phyloP scores from a whole-genome alignment of 1,140 invertebrate genomes.

The Orussus abietinus region DNA sequence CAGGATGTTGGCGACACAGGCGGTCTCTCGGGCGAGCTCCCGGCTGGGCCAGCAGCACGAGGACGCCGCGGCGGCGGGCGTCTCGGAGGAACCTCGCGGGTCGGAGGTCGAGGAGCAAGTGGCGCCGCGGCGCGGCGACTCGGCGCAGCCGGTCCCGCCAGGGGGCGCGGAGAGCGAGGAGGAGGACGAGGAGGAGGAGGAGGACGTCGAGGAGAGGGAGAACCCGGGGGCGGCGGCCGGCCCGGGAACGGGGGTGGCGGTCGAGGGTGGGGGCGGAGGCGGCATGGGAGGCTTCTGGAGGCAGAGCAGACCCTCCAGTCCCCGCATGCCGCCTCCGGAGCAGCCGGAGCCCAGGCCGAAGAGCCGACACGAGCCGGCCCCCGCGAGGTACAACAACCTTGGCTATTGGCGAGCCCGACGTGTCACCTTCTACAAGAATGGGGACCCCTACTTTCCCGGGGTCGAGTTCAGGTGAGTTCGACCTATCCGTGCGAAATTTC shows the following conservation, averaged over 20 bases:
- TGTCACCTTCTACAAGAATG: slow-evolving; percentile 90
- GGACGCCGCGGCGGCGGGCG: slow-evolving; percentile 21
- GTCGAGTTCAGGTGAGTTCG: slow-evolving; percentile 74
- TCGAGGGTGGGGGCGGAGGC: slow-evolving; percentile 44
- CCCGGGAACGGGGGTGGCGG: slow-evolving; percentile 39
- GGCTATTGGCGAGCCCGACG: slow-evolving; percentile 82
- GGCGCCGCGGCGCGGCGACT: slow-evolving; percentile 44
- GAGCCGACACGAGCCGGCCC: slow-evolving; percentile 52
- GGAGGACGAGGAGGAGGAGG: slow-evolving; percentile 22
- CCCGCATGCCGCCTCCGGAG: slow-evolving; percentile 56
- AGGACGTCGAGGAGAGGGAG: slow-evolving; percentile 20
- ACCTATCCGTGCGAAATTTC: too few relatives aligned
- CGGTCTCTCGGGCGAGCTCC: slow-evolving; percentile 32
- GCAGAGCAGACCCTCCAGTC: slow-evolving; percentile 55
- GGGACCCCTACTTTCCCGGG: slow-evolving; percentile 86
- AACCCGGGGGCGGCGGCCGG: slow-evolving; percentile 25
- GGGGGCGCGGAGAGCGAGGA: slow-evolving; percentile 19
- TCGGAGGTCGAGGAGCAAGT: slow-evolving; percentile 41
- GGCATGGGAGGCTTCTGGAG: slow-evolving; percentile 58
- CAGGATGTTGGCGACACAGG: slow-evolving; percentile 33
- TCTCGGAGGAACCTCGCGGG: slow-evolving; percentile 15
- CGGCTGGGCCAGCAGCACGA: slow-evolving; percentile 31
- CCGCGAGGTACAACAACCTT: slow-evolving; percentile 70
- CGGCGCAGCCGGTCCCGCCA: slow-evolving; percentile 20
- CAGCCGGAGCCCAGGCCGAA: slow-evolving; percentile 52